These are phyloP conservation scores for Hycleus cichorii DNA, from an alignment of 1,140 invertebrate species.

Conservation along the genomic window DNA sequence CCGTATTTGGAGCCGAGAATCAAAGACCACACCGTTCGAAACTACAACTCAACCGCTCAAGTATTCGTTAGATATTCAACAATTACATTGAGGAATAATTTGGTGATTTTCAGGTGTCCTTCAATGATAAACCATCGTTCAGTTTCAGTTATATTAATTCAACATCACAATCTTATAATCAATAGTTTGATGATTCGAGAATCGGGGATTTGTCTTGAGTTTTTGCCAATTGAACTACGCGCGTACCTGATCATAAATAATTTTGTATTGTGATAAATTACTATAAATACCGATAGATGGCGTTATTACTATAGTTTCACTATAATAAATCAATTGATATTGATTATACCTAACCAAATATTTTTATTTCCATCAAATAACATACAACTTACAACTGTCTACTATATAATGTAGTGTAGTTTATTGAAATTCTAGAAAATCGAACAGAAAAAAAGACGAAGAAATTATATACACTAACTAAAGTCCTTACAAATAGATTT, in stretches of 20 bases:
- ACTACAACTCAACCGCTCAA: no score
- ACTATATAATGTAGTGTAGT: not conserved
- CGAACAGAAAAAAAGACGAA: conserved; percentile 6
- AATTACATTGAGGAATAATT: not conserved
- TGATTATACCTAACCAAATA: conserved; percentile 19
- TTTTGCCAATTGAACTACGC: no score
- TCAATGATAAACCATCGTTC: conserved; percentile 8
- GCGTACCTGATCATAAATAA: no score
- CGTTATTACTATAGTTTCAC: no score
- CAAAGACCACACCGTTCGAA: no score
- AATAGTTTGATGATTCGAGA: no score
- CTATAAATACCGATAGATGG: no score
- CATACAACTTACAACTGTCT: conserved; percentile 16
- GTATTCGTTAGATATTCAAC: no score
- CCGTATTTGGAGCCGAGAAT: no score
- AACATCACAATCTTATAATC: not conserved
- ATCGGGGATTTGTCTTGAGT: no score
- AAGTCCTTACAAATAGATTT: conserved; percentile 1
- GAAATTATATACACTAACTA: conserved; percentile 3
- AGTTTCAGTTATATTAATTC: conserved; percentile 12
- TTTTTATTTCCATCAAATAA: conserved; percentile 22
- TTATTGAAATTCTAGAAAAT: conserved; percentile 2
- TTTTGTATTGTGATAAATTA: no score
- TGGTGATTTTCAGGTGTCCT: conserved; percentile 7
- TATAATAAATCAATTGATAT: no score